Evolutionary conservation across 2,113 vertebrate species (phyloP), one percentile per base, ranked within the genome.

Genomic region (Rhabdomys dilectus): DNA sequence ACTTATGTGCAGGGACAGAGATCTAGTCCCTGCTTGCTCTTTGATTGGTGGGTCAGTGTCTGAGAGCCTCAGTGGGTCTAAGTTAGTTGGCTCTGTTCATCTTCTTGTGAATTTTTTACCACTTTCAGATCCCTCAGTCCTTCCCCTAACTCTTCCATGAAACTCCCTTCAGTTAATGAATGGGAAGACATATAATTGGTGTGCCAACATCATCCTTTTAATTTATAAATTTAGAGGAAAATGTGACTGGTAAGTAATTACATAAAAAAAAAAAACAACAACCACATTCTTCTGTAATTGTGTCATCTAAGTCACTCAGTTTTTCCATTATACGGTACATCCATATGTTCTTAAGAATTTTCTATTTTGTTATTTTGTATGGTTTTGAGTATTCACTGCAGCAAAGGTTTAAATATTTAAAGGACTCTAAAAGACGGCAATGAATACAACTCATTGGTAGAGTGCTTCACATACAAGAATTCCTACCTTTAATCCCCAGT

Each of bases 151-250:
- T 36, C 66, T 68, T 68, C 34, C 66, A 68, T 5, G 7, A 68
- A 16, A 36, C 34, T 39, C 88, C 58, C 1, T 45, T 31, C 22
- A 64, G 7, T 58, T 58, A 92, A 88, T 77, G 7, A 96, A 39
- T 36, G 81, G 31, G 3, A 31, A 94, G 56, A 86, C 3, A 82
- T 66, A 1, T n/a, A 73, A 1, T 70, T 80, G 24, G 15, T 58
- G 70, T 21, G 5, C 91, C 26, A 91, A 70, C 36, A 34, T 88
- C 19, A 91, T 58, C 12, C 22, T 91, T 12, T 70, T 87, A 60
- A 53, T 70, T 91, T 89, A 34, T 91, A 78, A 84, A 66, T 91
- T 76, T 92, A 85, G 66, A 21, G 60, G 4, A 95, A 77, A 68
- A 66, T 93, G 51, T 45, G 36, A 70, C 13, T 88, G 77, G 3